These are phyloP conservation scores for Cossypha dichroa DNA, from an alignment of 2,797 vertebrate species.

Conservation along the genomic window DNA sequence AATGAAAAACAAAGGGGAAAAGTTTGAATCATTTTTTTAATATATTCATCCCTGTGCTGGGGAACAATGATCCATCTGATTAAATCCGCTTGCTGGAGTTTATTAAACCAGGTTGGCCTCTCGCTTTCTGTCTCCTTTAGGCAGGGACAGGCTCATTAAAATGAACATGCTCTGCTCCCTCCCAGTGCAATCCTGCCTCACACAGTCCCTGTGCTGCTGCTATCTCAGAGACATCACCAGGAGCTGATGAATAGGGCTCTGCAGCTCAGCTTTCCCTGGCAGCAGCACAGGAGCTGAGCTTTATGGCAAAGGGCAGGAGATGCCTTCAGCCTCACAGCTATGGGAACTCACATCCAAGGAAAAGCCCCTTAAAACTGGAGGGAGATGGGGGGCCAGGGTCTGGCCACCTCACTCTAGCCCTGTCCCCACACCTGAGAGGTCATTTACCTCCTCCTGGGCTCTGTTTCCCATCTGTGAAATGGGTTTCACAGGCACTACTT, in stretches of 20 bases:
- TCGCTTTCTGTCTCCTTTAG: slow-evolving; percentile 64
- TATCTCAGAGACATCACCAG: background rate
- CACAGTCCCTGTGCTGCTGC: background rate
- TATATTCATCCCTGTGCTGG: slow-evolving; percentile 68
- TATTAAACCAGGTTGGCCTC: slow-evolving; percentile 71
- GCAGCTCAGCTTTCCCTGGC: background rate
- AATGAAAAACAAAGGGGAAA: slow-evolving; percentile 69
- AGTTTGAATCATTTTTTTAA: slow-evolving; percentile 69
- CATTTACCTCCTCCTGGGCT: background rate
- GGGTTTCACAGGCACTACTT: background rate
- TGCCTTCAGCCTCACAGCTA: background rate
- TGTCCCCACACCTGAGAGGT: background rate
- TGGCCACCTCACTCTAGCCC: background rate
- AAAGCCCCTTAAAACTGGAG: background rate
- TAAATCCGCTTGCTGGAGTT: slow-evolving; percentile 65
- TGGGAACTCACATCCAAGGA: background rate
- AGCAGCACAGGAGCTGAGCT: background rate
- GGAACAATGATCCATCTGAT: slow-evolving; percentile 72
- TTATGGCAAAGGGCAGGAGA: background rate
- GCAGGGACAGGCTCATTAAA: slow-evolving; percentile 70
- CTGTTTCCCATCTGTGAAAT: background rate
- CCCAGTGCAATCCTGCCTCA: background rate
- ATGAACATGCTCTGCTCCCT: slow-evolving; percentile 33
- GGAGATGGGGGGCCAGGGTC: background rate
- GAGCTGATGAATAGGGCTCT: background rate